These are phyloP conservation scores for Corythaixoides concolor DNA, from an alignment of 2,113 vertebrate genomes.

Conservation along the genomic window DNA sequence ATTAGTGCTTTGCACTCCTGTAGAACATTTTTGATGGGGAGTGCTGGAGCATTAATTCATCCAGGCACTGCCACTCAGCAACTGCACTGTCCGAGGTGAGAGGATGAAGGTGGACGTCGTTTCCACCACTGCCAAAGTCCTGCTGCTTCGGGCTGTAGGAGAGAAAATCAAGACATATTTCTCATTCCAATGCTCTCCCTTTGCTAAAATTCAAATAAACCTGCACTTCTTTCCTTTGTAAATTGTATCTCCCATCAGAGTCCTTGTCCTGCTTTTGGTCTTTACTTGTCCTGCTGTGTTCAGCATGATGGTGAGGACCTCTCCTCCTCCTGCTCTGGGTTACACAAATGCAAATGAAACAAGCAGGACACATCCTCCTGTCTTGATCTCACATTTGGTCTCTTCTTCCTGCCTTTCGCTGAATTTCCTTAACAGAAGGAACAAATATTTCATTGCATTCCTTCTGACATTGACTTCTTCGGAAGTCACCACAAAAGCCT, in stretches of 20 bases:
- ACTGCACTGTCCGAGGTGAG: accelerated
- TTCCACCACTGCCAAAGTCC: not conserved
- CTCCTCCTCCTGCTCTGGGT: not conserved
- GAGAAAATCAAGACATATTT: not conserved
- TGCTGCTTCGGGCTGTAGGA: accelerated
- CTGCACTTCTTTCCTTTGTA: not conserved
- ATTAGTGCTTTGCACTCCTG: conserved; percentile 17
- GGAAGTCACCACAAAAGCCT: conserved; percentile 1
- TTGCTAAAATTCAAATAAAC: not conserved
- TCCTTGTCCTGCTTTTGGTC: not conserved
- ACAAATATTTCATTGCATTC: conserved; percentile 19
- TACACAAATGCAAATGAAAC: not conserved
- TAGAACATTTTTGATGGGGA: not conserved
- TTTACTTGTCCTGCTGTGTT: not conserved
- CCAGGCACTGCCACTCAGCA: not conserved
- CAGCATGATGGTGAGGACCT: not conserved
- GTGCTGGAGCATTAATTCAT: not conserved
- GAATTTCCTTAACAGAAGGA: conserved; percentile 21
- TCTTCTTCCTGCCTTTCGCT: conserved; percentile 4
- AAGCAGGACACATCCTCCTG: not conserved
- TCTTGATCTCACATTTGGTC: conserved; percentile 1
- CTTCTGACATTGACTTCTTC: not conserved
- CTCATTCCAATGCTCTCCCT: not conserved
- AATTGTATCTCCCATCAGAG: not conserved
- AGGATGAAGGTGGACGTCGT: not conserved